Percentiles rank a stretch among this genome's conserved stretches.
Conservation (phyloP, 1,140 invertebrate species). For the Eciton burchellii region DNA sequence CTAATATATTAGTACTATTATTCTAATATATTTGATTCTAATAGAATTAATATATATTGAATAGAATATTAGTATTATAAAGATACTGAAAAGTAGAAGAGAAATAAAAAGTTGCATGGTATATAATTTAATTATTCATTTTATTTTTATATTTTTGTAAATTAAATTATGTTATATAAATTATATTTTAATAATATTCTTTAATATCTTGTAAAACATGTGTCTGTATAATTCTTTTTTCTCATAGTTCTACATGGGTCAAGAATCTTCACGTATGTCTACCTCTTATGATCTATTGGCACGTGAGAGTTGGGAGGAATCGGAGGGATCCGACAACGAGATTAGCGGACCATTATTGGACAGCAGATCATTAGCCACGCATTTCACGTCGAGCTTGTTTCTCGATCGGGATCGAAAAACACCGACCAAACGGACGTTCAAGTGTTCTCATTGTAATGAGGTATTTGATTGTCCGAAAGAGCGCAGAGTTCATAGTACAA, state of each 20-base stretch:
- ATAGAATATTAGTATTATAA: no score
- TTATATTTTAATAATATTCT: constrained; percentile 17
- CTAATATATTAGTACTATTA: no score
- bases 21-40: no score
- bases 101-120: no score
- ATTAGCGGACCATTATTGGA: constrained; percentile 82
- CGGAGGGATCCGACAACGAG: constrained; percentile 88
- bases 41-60: no score
- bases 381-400: constrained; percentile 84
- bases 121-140: no score
- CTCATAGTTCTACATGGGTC: constrained; percentile 86
- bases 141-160: no score
- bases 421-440: constrained; percentile 84
- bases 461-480: constrained; percentile 89
- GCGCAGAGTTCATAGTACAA: constrained; percentile 87
- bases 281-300: constrained; percentile 89
- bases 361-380: constrained; percentile 83
- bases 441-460: constrained; percentile 87
- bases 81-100: no score
- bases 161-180: not conserved
- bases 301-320: constrained; percentile 89
- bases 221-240: constrained; percentile 17
- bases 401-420: constrained; percentile 84
- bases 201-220: not conserved
- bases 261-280: constrained; percentile 86